These are phyloP conservation scores for Samia ricini DNA, from an alignment of 1,140 invertebrate species.

Conservation along the genomic window DNA sequence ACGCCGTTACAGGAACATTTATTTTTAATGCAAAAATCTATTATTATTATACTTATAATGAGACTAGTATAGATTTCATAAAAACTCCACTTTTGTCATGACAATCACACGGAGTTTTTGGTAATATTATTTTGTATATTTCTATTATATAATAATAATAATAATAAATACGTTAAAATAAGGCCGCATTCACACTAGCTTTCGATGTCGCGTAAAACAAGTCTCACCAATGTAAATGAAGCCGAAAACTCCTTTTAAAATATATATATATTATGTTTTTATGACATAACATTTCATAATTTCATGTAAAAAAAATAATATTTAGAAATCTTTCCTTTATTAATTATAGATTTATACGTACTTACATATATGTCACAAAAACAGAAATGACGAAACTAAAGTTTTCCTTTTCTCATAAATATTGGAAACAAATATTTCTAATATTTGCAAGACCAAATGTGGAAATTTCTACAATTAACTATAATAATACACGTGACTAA, in stretches of 20 bases:
- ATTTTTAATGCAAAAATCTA: constrained; percentile 62
- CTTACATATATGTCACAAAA: too few relatives aligned
- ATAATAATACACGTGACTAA: too few relatives aligned
- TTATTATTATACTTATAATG: constrained; percentile 69
- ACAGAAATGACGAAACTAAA: too few relatives aligned
- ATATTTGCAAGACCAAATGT: too few relatives aligned
- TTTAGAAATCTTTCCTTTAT: too few relatives aligned
- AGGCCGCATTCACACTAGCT: constrained; percentile 69
- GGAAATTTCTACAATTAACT: too few relatives aligned
- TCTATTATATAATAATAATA: constrained; percentile 15
- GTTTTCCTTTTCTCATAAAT: too few relatives aligned
- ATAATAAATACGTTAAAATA: constrained; percentile 53
- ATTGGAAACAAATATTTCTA: too few relatives aligned
- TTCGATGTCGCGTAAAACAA: constrained; percentile 57
- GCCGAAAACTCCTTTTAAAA: constrained; percentile 58
- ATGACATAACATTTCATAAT: too few relatives aligned
- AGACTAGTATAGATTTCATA: constrained; percentile 68
- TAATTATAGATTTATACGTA: too few relatives aligned
- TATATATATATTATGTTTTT: constrained; percentile 36
- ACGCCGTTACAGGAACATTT: constrained; percentile 74
- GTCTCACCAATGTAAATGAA: constrained; percentile 61
- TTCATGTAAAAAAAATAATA: too few relatives aligned
- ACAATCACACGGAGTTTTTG: constrained; percentile 43
- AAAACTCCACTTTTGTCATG: constrained; percentile 58
- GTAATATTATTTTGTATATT: constrained; percentile 39